Percentiles rank a stretch among this genome's conserved stretches.
These are phyloP conservation scores for Ophion ellenae DNA, from an alignment of 2,888 invertebrate genomes.

Conservation along the genomic window DNA sequence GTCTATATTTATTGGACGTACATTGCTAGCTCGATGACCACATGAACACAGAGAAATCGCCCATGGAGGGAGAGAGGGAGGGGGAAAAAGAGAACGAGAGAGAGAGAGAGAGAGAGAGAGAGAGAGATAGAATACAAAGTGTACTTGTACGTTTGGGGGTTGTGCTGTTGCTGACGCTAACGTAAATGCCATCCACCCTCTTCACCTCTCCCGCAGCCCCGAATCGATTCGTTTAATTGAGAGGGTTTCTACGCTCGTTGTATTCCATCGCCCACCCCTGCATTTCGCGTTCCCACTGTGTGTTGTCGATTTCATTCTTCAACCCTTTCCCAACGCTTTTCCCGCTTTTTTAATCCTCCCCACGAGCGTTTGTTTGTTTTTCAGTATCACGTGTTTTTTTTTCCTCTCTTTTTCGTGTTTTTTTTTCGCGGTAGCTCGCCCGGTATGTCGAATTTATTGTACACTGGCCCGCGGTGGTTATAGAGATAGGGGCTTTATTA, in stretches of 20 bases:
- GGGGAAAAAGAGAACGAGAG: constrained; percentile 33
- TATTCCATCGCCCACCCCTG: constrained; percentile 30
- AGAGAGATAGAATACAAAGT: constrained; percentile 57
- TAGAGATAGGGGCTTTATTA: constrained; percentile 21
- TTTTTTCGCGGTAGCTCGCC: constrained; percentile 51
- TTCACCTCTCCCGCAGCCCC: constrained; percentile 48
- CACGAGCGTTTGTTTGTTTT: constrained; percentile 40
- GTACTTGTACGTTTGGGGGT: constrained; percentile 56
- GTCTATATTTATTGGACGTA: constrained; percentile 71
- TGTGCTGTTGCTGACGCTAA: constrained; percentile 64
- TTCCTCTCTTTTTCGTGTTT: constrained; percentile 36
- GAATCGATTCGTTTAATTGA: constrained; percentile 80
- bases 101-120: constrained; percentile 37
- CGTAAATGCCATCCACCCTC: constrained; percentile 52
- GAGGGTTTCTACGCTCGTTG: constrained; percentile 72
- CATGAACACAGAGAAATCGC: constrained; percentile 45
- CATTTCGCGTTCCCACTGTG: constrained; percentile 34
- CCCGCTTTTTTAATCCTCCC: constrained; percentile 15
- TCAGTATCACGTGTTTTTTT: constrained; percentile 16
- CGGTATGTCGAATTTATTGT: constrained; percentile 76
- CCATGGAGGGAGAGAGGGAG: constrained; percentile 38
- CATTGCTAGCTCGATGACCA: constrained; percentile 65
- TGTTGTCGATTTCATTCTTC: constrained; percentile 54
- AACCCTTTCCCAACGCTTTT: constrained; percentile 22
- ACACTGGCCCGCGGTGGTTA: constrained; percentile 67